Evolutionary conservation across 2,113 vertebrate genomes (phyloP), one percentile per base, ranked within the genome.

Genomic region (Anolis carolinensis): DNA sequence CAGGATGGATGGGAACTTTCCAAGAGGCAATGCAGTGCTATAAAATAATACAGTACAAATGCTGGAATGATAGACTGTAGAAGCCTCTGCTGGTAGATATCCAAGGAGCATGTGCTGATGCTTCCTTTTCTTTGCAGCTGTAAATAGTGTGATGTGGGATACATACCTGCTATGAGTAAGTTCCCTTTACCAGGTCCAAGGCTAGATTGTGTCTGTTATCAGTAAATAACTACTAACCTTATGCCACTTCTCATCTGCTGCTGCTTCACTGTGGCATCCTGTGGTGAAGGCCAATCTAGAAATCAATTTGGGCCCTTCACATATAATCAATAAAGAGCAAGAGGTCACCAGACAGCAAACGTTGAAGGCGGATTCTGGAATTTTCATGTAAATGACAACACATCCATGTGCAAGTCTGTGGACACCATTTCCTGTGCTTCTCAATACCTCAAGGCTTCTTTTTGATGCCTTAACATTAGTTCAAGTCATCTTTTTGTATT

Each of bases 71-170:
- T n/a, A 63, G 52, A n/a, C n/a, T 23, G 18, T 55, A 32, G 55
- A 74, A 83, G 21, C 5, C 5, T n/a, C 44, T 63, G 55, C 44
- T 2, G 34, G 50, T 20, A 79, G 20, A 78, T 48, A 48, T 18
- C 21, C n/a, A 78, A 25, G 32, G 32, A 83, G 14, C 11, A n/a
- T 30, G n/a, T 21, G 32, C 36, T 21, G 32, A 50, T 25, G n/a
- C 4, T 30, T 83, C 21, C 2, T 75, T 83, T 63, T 75, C 16
- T 25, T 75, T 55, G 93, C 96, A 95, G 59, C 95, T 97, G 62
- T 96, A 97, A 90, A 95, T 97, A 52, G 96, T 97, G 92, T 97
- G 97, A 97, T 97, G 97, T 5, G 96, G 96, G 0, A 96, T 96
- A 0, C 93, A 96, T 70, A 96, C 96, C 59, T 97, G 27, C 6